These are phyloP conservation scores for Hypanus sabinus DNA, from an alignment of 2,113 vertebrate species.

Conservation along the genomic window DNA sequence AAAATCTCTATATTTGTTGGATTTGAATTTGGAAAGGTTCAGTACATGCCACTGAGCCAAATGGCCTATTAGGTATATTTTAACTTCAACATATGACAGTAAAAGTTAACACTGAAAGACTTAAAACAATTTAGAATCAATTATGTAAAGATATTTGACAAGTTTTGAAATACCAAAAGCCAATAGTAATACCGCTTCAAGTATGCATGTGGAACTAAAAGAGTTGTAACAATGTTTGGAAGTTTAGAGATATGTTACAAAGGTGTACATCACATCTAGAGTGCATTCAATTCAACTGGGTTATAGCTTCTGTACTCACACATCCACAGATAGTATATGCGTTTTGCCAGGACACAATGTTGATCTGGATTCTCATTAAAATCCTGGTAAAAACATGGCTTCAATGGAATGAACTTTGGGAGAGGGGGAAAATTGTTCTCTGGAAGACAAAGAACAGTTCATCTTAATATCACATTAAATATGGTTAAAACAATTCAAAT, in stretches of 20 bases:
- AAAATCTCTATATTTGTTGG: no score
- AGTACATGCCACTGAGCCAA: not conserved
- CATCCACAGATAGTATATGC: slow-evolving; percentile 97
- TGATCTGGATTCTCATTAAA: slow-evolving; percentile 91
- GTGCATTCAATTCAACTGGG: not conserved
- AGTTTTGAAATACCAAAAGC: not conserved
- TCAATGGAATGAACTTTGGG: slow-evolving; percentile 85
- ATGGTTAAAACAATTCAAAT: not conserved
- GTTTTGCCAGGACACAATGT: slow-evolving; percentile 85
- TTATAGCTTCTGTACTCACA: slow-evolving; percentile 63
- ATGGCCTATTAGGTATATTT: not conserved
- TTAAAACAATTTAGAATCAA: not conserved
- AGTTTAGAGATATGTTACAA: not conserved
- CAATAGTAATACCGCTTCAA: not conserved
- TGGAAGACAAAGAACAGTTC: slow-evolving; percentile 47
- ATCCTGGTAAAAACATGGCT: slow-evolving; percentile 97
- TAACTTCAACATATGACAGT: not conserved
- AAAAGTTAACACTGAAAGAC: not conserved
- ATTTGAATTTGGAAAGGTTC: no score
- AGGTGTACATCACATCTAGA: not conserved
- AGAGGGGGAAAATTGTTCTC: slow-evolving; percentile 92
- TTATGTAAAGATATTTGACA: not conserved
- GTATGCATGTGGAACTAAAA: not conserved
- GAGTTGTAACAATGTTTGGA: slow-evolving; percentile 31
- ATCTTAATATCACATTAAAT: not conserved